phyloP scores from a whole-genome alignment of 2,888 invertebrate genomes.

The Eubasilissa splendida region DNA sequence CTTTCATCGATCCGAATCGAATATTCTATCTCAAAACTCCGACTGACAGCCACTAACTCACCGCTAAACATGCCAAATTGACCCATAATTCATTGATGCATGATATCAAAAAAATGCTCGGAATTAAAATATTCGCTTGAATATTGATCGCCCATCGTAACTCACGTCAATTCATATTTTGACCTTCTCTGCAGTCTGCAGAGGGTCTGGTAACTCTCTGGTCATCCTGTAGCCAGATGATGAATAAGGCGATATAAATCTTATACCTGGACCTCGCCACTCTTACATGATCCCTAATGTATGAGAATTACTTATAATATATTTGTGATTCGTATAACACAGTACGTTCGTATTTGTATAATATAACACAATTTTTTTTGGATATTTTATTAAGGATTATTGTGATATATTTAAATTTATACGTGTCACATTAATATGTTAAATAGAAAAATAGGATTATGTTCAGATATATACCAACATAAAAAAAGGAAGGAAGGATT shows the following conservation, averaged over 20 bases:
- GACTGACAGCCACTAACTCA: slow-evolving; percentile 20
- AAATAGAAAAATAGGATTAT: no score
- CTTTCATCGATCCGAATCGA: no score
- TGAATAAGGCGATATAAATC: slow-evolving; percentile 50
- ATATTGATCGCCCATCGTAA: slow-evolving; percentile 15
- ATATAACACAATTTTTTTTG: background rate
- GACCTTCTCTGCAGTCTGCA: background rate
- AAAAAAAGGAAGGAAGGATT: no score
- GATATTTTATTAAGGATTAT: background rate
- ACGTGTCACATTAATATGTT: no score
- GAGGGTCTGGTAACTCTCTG: background rate
- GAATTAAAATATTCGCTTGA: slow-evolving; percentile 15
- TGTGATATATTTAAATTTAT: no score
- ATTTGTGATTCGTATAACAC: no score
- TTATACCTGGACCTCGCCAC: slow-evolving; percentile 32
- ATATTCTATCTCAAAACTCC: background rate
- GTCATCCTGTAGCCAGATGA: slow-evolving; percentile 30
- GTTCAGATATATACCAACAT: no score
- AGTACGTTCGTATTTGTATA: no score
- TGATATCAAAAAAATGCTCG: background rate
- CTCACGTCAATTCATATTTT: slow-evolving; percentile 9
- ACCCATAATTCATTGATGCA: slow-evolving; percentile 9
- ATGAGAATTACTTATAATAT: no score
- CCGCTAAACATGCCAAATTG: background rate
- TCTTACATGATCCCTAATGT: slow-evolving; percentile 14